Evolutionary conservation across 64 coral and sea anemone species (phyloP).

Genomic region (Orbicella faveolata): DNA sequence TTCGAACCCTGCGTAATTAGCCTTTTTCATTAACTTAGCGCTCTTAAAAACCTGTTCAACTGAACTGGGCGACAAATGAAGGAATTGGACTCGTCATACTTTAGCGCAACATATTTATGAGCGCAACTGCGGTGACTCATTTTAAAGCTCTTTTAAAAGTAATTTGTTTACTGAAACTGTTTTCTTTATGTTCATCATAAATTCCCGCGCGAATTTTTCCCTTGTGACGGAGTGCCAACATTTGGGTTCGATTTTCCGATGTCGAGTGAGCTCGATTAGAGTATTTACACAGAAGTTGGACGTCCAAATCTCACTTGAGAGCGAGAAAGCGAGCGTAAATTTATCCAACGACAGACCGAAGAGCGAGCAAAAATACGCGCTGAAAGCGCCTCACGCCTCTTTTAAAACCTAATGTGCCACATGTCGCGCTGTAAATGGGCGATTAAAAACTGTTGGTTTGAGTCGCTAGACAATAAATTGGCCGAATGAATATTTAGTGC

Average conservation of each 20-base stretch:
- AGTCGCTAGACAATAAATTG: conserved; percentile 27
- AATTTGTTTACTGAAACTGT: background rate
- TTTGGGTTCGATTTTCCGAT: background rate
- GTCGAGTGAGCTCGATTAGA: background rate
- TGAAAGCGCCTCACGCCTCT: background rate
- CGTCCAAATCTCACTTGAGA: background rate
- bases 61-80: background rate
- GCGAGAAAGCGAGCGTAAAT: background rate
- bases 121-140: background rate
- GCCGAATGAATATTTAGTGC: conserved; percentile 21
- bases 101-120: background rate
- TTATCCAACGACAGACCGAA: background rate
- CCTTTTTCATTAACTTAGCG: background rate
- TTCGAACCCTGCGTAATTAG: background rate
- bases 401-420: conserved; percentile 5
- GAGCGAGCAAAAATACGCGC: background rate
- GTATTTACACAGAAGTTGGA: background rate
- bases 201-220: background rate
- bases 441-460: conserved; percentile 25
- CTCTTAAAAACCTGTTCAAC: background rate
- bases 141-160: background rate
- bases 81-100: background rate
- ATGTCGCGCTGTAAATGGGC: conserved; percentile 34
- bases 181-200: background rate
- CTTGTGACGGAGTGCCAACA: background rate